phyloP scores from a whole-genome alignment of 2,888 invertebrate genomes.

The Erebia ligea region DNA sequence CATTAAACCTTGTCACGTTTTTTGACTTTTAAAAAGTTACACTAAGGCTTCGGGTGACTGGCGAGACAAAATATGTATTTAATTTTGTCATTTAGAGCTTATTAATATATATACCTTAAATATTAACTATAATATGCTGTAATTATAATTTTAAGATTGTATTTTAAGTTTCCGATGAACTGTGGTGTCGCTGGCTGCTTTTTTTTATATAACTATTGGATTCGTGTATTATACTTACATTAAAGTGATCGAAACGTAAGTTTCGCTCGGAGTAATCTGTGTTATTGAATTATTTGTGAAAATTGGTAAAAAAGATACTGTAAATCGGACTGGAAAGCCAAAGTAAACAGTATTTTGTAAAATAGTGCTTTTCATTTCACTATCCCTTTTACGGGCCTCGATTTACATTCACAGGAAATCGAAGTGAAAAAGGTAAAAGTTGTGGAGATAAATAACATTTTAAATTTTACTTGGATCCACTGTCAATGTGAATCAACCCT shows the following conservation, averaged over 20 bases:
- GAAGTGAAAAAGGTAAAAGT: too few relatives aligned
- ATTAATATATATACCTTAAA: constrained; percentile 77
- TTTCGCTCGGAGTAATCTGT: constrained; percentile 74
- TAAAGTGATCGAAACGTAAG: constrained; percentile 65
- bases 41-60: constrained; percentile 59
- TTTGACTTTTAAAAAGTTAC: too few relatives aligned
- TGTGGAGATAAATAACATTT: too few relatives aligned
- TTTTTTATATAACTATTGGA: constrained; percentile 49
- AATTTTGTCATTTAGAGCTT: constrained; percentile 81
- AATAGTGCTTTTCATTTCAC: constrained; percentile 51
- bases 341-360: constrained; percentile 83
- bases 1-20: too few relatives aligned
- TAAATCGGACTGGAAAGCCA: constrained; percentile 82
- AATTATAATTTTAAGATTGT: constrained; percentile 79
- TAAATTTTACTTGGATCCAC: too few relatives aligned
- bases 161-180: constrained; percentile 57
- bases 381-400: neutral
- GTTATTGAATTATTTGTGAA: constrained; percentile 77
- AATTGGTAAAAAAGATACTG: constrained; percentile 72
- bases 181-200: constrained; percentile 53
- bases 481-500: too few relatives aligned
- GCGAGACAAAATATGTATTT: constrained; percentile 70
- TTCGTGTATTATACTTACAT: constrained; percentile 70
- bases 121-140: constrained; percentile 71
- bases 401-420: too few relatives aligned